Base-by-base conservation (phyloP, 2,888 invertebrate species). In the Drosophila ustulata region DNA sequence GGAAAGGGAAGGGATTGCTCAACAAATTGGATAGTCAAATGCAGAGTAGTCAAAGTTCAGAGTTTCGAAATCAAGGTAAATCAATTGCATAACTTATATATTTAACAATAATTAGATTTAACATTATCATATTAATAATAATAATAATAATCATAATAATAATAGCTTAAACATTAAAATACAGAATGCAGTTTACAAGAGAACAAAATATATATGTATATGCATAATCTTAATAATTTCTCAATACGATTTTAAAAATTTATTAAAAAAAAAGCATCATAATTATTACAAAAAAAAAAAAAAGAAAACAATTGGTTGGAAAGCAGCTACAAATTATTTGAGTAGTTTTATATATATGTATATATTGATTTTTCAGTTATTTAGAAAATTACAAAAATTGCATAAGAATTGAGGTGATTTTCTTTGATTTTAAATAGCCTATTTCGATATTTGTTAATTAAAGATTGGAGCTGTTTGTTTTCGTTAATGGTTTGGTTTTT, bases 151-250 rank as follows among this genome's bases (percentile, higher is more conserved):
- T 68, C 64, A 78, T 79, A 41, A 71, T 71, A 71, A 85, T 82
- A 78, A 82, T 83, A 75, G 71, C 88, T 88, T 82, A 82, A 63
- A 68, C 45, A 71, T 66, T 82, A 86, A 65, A 82, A 88, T 88
- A 82, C 85, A 82, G 83, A 80, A 88, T 86, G 88, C 82, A 82
- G 83, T 82, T 85, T 72, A 72, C 86, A 80, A 71, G 66, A 82
- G 76, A 41, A 57, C 45, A 50, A 64, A 18, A 63, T 53, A 57
- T 57, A 57, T 26, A 47, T 57, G 53, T 26, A 47, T 62, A 28
- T 23, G 50, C 25, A 43, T 57, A 53, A 37, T 30, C 43, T 45
- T 51, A 70, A 46, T 61, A 39, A 49, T 57, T 63, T 58, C 58
- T 66, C 41, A 56, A 52, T 51, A 58, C n/a, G 23, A 28, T 34